Base-by-base conservation (phyloP, 2,888 invertebrate genomes). In the Tanypteryx hageni region DNA sequence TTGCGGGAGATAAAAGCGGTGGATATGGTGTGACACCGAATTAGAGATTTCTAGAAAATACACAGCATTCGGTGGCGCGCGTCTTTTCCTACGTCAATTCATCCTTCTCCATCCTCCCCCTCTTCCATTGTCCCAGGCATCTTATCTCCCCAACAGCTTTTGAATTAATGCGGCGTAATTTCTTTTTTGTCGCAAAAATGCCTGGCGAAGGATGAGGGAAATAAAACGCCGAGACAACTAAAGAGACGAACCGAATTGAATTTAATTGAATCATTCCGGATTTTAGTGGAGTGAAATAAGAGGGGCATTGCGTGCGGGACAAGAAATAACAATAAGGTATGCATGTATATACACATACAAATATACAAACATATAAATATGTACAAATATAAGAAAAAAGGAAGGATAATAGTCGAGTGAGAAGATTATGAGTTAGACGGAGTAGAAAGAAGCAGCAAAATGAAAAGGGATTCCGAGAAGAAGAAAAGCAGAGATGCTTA, bases 261-360 rank as follows among this genome's bases (percentile, higher is more conserved):
- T 83, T 57, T 44, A 83, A 83, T 83, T 83, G 83, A 64, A 89
- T 89, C 64, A 89, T 89, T 68, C 44, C 44, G 89, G 89, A 89
- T 89, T 89, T 89, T 59, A 44, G 31, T 10, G 27, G 14, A 5
- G n/a, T 27, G 59, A 86, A 58, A 86, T 5, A 31, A 89, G 56
- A 44, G 11, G 89, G 44, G 44, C 44, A 86, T 61, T 86, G 85
- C 22, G 11, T 76, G 4, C 10, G 27, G 76, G 76, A 1, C 68
- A 9, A 68, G 22, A 5, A 44, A 1, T 44, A 44, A 44, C 44
- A 44, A 44, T 44, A 3, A 44, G 44, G 5, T 44, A 44, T 5
- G 44, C 5, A 44, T 44, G 5, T 44, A 44, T 44, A 44, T 44
- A 44, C 5, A 44, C 5, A 44, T 44, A 44, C 5, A 44, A 3